Evolutionary conservation across 2,113 vertebrate species (phyloP).

Genomic region (Sphaerodactylus townsendi): DNA sequence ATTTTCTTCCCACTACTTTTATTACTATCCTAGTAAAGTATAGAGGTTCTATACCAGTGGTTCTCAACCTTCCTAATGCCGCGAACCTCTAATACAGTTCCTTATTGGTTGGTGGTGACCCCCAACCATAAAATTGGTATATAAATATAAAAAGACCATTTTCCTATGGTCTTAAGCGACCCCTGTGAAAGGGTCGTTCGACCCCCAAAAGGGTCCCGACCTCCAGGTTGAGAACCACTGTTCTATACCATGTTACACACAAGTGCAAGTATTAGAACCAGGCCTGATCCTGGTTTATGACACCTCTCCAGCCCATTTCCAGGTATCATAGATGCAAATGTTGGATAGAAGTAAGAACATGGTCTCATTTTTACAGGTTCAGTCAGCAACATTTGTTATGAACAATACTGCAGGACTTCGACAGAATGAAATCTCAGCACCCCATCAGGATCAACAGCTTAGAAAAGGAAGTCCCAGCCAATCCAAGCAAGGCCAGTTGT

Average conservation of each 20-base stretch:
- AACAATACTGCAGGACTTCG: slow-evolving; percentile 8
- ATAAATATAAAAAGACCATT: too few species aligned
- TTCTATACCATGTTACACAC: not conserved
- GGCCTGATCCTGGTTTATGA: not conserved
- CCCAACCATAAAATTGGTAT: too few species aligned
- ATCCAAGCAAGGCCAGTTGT: slow-evolving; percentile 45
- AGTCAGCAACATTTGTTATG: not conserved
- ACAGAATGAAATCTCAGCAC: slow-evolving; percentile 58
- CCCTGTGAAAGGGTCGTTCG: too few species aligned
- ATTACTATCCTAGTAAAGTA: not conserved
- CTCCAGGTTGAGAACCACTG: too few species aligned
- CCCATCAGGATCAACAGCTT: slow-evolving; percentile 24
- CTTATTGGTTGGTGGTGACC: too few species aligned
- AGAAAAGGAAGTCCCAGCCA: slow-evolving; percentile 2
- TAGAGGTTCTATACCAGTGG: too few species aligned
- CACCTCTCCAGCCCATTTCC: not conserved
- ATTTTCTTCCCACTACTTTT: not conserved
- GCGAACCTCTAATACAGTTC: too few species aligned
- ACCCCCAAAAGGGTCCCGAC: too few species aligned
- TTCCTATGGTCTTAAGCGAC: too few species aligned
- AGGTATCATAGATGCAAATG: not conserved
- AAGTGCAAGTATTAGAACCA: not conserved
- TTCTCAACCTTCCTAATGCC: too few species aligned
- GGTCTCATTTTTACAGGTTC: slow-evolving; percentile 51
- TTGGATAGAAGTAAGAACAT: not conserved